Percentiles rank a stretch among this genome's conserved stretches.
Evolutionary conservation across 2,888 invertebrate species (phyloP).

Genomic region (Ormyrus pomaceus): DNA sequence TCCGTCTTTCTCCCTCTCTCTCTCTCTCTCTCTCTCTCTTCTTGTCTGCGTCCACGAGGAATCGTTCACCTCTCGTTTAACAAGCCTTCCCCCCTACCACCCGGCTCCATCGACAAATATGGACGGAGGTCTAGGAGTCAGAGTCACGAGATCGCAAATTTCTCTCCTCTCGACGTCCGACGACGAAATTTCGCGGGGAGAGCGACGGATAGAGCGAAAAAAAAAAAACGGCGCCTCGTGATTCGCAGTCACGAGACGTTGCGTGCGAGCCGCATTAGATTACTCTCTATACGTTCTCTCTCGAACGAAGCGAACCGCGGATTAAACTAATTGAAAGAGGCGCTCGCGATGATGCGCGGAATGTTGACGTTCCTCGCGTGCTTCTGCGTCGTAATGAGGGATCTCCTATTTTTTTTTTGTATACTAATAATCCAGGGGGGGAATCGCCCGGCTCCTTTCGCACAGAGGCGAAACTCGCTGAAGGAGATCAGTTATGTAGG

Average conservation of each 20-base stretch:
- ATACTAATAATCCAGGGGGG: background rate
- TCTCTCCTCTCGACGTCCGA: background rate
- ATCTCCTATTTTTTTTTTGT: constrained; percentile 11
- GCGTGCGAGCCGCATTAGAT: constrained; percentile 12
- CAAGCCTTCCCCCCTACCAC: background rate
- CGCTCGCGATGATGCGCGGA: background rate
- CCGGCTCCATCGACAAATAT: background rate
- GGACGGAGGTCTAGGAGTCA: too few species aligned
- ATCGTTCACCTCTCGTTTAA: constrained; percentile 29
- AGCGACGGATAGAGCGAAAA: background rate
- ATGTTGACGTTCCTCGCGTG: constrained; percentile 5
- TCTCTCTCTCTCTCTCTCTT: background rate
- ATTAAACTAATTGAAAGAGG: constrained; percentile 44
- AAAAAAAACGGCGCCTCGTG: background rate
- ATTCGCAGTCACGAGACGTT: constrained; percentile 47
- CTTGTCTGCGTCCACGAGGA: constrained; percentile 1
- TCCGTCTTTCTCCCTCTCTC: too few species aligned
- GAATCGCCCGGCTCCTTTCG: background rate
- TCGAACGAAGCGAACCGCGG: constrained; percentile 5
- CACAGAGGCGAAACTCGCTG: too few species aligned
- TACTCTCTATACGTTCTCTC: background rate
- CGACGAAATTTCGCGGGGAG: constrained; percentile 1
- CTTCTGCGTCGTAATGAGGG: constrained; percentile 21
- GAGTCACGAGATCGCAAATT: constrained; percentile 26
- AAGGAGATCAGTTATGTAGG: too few species aligned